These are phyloP conservation scores for Apotomis betuletana DNA, from an alignment of 2,888 invertebrate species.

Conservation along the genomic window DNA sequence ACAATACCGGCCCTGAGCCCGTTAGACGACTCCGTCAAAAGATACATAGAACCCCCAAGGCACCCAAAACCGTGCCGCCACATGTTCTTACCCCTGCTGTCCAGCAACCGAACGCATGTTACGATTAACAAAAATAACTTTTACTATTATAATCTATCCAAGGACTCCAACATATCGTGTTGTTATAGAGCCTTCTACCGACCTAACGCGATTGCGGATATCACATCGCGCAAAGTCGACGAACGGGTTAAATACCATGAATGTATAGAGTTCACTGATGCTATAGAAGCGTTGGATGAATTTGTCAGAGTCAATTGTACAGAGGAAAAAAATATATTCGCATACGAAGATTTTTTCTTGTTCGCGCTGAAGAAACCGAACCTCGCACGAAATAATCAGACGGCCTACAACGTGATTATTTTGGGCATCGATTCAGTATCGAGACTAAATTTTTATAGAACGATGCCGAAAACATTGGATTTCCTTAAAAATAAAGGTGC, in stretches of 20 bases:
- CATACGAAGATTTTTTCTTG: constrained; percentile 88
- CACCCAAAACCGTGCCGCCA: constrained; percentile 80
- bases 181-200: constrained; percentile 86
- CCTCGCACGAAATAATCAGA: constrained; percentile 52
- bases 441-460: constrained; percentile 91
- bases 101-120: constrained; percentile 84
- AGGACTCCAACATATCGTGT: constrained; percentile 78
- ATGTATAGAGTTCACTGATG: constrained; percentile 78
- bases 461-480: constrained; percentile 89
- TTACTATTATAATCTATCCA: constrained; percentile 75
- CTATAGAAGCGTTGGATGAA: constrained; percentile 81
- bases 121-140: constrained; percentile 79
- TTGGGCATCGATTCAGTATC: constrained; percentile 94
- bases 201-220: constrained; percentile 71
- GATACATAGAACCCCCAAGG: constrained; percentile 78
- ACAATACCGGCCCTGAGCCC: constrained; percentile 86
- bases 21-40: constrained; percentile 81
- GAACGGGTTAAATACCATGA: constrained; percentile 74
- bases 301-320: constrained; percentile 88
- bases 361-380: constrained; percentile 82
- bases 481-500: constrained; percentile 85
- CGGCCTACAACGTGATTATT: constrained; percentile 87
- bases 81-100: constrained; percentile 78
- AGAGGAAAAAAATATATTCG: constrained; percentile 50
- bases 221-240: constrained; percentile 73